Percentiles rank a stretch among this genome's conserved stretches.
Evolutionary conservation across 1,140 invertebrate species (phyloP).

Genomic region (Brachionus manjavacas): DNA sequence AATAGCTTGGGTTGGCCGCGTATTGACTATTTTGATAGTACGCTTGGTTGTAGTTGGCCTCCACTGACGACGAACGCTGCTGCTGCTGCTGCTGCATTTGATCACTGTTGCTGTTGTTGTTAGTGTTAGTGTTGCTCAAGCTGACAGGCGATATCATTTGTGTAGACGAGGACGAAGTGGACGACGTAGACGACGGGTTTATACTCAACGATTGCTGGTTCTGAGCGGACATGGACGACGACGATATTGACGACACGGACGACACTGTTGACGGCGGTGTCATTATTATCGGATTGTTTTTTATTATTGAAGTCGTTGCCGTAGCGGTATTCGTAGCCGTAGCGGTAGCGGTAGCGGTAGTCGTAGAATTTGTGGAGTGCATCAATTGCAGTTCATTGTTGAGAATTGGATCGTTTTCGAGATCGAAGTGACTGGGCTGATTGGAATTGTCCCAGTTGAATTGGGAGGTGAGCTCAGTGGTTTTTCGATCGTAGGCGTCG

Average conservation of each 20-base stretch:
- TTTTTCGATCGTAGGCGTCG: neutral
- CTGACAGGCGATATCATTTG: constrained; percentile 38
- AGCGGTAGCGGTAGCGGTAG: neutral
- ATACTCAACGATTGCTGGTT: constrained; percentile 35
- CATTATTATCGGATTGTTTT: constrained; percentile 19
- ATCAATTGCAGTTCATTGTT: constrained; percentile 15
- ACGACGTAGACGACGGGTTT: constrained; percentile 31
- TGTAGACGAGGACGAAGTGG: constrained; percentile 19
- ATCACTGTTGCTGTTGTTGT: neutral
- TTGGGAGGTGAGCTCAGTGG: neutral
- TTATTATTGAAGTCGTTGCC: neutral
- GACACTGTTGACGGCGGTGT: constrained; percentile 38
- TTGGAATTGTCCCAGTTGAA: constrained; percentile 24
- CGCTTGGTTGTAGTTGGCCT: neutral
- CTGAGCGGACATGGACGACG: neutral
- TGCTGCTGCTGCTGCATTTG: neutral
- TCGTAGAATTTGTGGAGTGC: neutral
- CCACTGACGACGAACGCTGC: neutral
- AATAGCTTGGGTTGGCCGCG: neutral
- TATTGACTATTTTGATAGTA: neutral
- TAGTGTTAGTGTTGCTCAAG: neutral
- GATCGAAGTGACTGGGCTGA: constrained; percentile 8
- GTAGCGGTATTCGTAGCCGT: neutral
- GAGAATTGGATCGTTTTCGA: constrained; percentile 35
- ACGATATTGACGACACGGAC: constrained; percentile 3